Percentiles rank a stretch among this genome's conserved stretches.
Conservation (phyloP, 2,797 vertebrate species). For the Myotis findleyi region DNA sequence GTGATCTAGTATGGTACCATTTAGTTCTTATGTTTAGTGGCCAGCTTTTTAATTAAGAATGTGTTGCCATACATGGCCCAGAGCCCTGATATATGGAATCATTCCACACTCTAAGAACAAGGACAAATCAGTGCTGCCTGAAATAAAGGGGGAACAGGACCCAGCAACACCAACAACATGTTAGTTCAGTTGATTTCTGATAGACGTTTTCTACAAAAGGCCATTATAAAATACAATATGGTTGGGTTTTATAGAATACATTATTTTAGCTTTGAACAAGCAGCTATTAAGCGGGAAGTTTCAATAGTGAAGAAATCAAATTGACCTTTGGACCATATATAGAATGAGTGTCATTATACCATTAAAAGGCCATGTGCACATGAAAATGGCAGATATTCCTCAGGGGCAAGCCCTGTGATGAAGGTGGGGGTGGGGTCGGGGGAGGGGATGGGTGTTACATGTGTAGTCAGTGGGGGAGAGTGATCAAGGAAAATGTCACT, state of each 20-base stretch:
- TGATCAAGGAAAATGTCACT: neutral
- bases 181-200: neutral
- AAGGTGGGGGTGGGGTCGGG: neutral
- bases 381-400: neutral
- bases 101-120: neutral
- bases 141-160: neutral
- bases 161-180: neutral
- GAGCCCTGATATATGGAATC: neutral
- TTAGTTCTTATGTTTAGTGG: slow-evolving; percentile 13
- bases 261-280: neutral
- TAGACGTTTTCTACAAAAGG: neutral
- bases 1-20: neutral
- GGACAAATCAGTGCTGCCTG: neutral
- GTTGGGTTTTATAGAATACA: neutral
- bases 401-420: rapidly evolving
- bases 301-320: neutral
- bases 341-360: neutral
- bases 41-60: slow-evolving; percentile 60
- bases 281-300: neutral
- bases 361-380: neutral
- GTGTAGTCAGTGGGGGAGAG: no score
- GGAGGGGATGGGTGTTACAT: neutral
- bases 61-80: neutral
- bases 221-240: neutral
- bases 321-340: neutral